Conservation (phyloP, 1,140 invertebrate genomes). For the Melitaea cinxia region DNA sequence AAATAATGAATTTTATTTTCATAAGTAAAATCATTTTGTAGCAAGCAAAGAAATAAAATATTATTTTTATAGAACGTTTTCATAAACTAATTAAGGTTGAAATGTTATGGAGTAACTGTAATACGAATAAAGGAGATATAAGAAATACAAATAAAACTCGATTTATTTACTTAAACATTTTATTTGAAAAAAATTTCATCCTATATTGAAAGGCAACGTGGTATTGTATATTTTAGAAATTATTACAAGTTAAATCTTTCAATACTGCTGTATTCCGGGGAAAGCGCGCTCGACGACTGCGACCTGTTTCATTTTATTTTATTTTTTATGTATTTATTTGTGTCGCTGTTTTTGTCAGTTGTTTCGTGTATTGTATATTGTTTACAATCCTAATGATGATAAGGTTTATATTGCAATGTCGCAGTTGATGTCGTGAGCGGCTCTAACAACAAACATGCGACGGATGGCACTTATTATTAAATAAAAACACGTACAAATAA, state of each 20-base stretch:
- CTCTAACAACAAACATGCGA: constrained; percentile 40
- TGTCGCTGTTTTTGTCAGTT: no score
- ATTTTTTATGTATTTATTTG: no score
- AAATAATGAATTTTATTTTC: no score
- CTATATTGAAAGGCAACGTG: constrained; percentile 79
- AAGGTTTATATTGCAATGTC: neutral
- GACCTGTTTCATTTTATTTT: no score
- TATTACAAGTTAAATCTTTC: constrained; percentile 59
- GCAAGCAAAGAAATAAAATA: no score
- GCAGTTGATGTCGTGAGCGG: neutral
- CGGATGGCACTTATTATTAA: constrained; percentile 70
- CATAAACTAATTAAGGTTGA: no score
- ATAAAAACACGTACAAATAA: constrained; percentile 55
- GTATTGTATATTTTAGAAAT: constrained; percentile 76
- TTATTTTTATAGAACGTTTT: no score
- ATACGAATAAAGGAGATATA: neutral
- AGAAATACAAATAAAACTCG: constrained; percentile 63
- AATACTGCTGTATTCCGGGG: constrained; percentile 46
- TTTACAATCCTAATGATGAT: no score
- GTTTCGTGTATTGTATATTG: no score
- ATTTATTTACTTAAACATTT: constrained; percentile 77
- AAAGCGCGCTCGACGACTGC: constrained; percentile 12
- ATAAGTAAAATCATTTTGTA: no score
- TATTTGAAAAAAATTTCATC: constrained; percentile 77
- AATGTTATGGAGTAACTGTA: neutral